A percentile compares a stretch with the other conserved stretches of the same genome.
phyloP scores from a whole-genome alignment of 2,113 vertebrate species.

The Anoura caudifer region DNA sequence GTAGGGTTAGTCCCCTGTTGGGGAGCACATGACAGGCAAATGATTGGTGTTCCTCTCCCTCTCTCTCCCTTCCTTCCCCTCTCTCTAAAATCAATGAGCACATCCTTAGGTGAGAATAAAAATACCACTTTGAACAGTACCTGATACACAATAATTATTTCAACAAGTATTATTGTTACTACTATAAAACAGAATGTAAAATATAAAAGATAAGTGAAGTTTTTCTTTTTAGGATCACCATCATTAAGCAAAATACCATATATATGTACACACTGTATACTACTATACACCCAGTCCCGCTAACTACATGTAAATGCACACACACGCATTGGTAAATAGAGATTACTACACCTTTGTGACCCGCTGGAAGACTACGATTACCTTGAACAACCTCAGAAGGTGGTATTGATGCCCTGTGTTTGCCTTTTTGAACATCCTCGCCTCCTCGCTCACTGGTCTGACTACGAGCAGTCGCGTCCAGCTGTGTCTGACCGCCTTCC shows the following conservation, averaged over 20 bases:
- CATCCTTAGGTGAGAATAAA: too few relatives aligned
- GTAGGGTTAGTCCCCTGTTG: too few relatives aligned
- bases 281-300: background rate
- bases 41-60: too few relatives aligned
- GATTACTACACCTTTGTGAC: background rate
- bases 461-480: background rate
- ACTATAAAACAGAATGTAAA: background rate
- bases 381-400: background rate
- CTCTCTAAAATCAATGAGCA: too few relatives aligned
- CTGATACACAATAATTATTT: background rate
- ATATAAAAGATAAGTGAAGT: background rate
- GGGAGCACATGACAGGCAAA: too few relatives aligned
- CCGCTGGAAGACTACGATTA: background rate
- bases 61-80: too few relatives aligned
- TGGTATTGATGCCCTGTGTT: background rate
- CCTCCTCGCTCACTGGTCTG: background rate
- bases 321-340: background rate
- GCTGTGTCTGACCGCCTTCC: background rate
- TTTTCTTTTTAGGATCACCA: background rate
- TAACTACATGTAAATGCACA: background rate
- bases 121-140: background rate
- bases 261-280: background rate
- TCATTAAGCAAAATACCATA: background rate
- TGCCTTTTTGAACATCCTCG: background rate
- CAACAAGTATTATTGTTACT: background rate